A percentile compares a stretch with the other conserved stretches of the same genome.
Evolutionary conservation across 2,888 invertebrate species (phyloP).

Genomic region (Oscheius sp.): DNA sequence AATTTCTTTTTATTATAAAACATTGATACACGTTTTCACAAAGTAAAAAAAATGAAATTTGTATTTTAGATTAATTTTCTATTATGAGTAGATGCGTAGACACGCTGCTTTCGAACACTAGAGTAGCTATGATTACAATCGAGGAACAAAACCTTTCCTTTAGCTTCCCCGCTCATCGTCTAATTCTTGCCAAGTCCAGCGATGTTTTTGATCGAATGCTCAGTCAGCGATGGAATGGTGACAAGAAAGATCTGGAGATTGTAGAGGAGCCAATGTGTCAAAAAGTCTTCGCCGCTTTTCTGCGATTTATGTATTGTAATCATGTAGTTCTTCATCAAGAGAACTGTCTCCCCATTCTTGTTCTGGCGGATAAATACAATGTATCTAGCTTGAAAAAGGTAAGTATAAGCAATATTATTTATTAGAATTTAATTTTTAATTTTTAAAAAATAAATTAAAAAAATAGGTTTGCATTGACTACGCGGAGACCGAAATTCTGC

Average conservation of each 20-base stretch:
- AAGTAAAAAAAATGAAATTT: too few species aligned
- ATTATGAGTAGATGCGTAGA: too few species aligned
- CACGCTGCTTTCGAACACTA: too few species aligned
- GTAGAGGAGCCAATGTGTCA: constrained; percentile 71
- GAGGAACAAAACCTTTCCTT: constrained; percentile 16
- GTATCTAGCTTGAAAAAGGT: constrained; percentile 71
- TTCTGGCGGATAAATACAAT: constrained; percentile 73
- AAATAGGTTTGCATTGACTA: constrained; percentile 72
- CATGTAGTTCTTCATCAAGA: constrained; percentile 71
- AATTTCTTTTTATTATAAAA: too few species aligned
- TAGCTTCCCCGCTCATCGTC: constrained; percentile 72
- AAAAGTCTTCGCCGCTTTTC: constrained; percentile 71
- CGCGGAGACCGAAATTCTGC: constrained; percentile 71
- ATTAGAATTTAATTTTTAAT: too few species aligned
- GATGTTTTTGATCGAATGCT: constrained; percentile 74
- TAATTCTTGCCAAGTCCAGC: constrained; percentile 72
- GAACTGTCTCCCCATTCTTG: constrained; percentile 71
- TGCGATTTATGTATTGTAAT: constrained; percentile 72
- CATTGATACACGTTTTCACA: too few species aligned
- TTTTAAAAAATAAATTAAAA: too few species aligned
- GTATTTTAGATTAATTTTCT: too few species aligned
- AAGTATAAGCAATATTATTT: not conserved
- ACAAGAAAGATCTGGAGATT: constrained; percentile 67
- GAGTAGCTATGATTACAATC: too few species aligned
- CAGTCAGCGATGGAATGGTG: constrained; percentile 70